These are phyloP conservation scores for Ashinkailepas kermadecensis DNA, from an alignment of 2,888 invertebrate genomes.

Conservation along the genomic window DNA sequence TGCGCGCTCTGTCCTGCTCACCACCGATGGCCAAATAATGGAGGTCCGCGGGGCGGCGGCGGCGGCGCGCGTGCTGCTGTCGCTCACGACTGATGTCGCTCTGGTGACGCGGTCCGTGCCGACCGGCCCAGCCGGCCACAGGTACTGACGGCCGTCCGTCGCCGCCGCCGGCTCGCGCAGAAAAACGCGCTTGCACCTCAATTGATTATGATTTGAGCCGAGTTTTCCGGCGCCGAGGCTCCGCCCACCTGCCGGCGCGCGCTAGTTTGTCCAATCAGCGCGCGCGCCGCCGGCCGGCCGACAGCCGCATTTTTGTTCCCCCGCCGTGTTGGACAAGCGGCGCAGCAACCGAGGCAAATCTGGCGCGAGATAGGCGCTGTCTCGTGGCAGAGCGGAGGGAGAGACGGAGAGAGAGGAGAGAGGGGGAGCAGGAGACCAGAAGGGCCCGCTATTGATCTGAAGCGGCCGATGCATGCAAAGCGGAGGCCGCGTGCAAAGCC, in stretches of 20 bases:
- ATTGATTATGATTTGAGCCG: conserved; percentile 22
- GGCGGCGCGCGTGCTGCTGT: background rate
- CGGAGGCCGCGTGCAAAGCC: background rate
- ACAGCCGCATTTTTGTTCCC: background rate
- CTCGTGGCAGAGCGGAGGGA: too few relatives aligned
- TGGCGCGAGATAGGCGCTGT: background rate
- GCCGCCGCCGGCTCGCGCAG: conserved; percentile 4
- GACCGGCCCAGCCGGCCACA: background rate
- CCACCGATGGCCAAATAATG: too few relatives aligned
- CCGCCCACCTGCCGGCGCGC: conserved; percentile 9
- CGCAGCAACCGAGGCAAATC: background rate
- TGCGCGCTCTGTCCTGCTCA: background rate
- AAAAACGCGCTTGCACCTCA: conserved; percentile 22
- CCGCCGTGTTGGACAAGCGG: background rate
- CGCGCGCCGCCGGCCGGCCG: background rate
- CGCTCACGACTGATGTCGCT: background rate
- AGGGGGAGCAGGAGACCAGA: too few relatives aligned
- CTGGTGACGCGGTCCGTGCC: background rate
- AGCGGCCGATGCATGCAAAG: background rate
- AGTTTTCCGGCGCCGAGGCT: conserved; percentile 16
- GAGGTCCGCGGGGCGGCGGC: background rate
- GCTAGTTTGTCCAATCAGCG: background rate
- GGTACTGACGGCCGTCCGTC: background rate
- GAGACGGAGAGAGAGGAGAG: too few relatives aligned
- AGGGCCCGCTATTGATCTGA: background rate